Base-by-base conservation (phyloP, 1,140 invertebrate genomes). In the Lepidotrigona ventralis region DNA sequence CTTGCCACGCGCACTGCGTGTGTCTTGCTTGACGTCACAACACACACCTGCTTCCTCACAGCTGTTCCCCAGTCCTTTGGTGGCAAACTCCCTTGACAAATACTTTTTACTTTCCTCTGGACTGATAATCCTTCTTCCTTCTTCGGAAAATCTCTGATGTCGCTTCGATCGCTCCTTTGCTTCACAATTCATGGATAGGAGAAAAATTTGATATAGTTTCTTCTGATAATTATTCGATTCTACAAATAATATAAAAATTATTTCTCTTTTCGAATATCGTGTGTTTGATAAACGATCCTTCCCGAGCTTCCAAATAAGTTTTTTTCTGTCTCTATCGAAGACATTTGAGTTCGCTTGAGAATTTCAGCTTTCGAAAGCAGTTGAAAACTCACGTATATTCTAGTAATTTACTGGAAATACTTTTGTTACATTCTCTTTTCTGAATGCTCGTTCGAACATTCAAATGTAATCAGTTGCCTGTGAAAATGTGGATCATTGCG, bases 1-100 rank as follows among this genome's bases (percentile, higher is more conserved):
- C 89, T 84, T 75, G 89, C 91, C 92, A 93, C 92, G 92, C 92
- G 92, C 88, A 87, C 89, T 84, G 87, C 92, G 89, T 92, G 92
- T 92, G 92, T 91, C 91, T 89, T 87, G 85, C 75, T 86, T 86
- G 87, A 92, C 92, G 92, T 93, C 92, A 93, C 79, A 83, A 74
- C 85, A 88, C 87, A 88, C 91, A 92, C 91, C 91, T 92, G 91
- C 90, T 90, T 91, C 86, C 88, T 91, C 81, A 91, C 91, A 92
- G 91, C 91, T 91, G 91, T 92, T 92, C 90, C 90, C 84, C 83
- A 78, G 84, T 90, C 79, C 88, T 77, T 17, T 87, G 85, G 85
- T 85, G 87, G 85, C 79, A 72, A 86, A 84, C 69, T 66, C 77
- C 70, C 54, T 83, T 69, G 74, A 72, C 66, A 88, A 89, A 85